Conservation (phyloP, 2,113 vertebrate species). For the Pagrus major region DNA sequence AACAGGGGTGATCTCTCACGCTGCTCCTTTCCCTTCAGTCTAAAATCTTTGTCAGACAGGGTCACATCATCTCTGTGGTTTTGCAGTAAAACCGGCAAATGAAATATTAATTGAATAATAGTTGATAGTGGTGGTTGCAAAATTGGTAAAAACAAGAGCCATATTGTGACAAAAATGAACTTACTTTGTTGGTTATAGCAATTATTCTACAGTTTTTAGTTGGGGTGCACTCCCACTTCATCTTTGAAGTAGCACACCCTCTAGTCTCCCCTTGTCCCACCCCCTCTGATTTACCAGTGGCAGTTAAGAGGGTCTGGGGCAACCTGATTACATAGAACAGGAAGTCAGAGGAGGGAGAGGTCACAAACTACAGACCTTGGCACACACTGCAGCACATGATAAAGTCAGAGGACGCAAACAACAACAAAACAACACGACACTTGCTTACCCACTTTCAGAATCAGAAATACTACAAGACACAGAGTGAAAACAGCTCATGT, state of each 20-base stretch:
- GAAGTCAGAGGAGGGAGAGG: constrained; percentile 82
- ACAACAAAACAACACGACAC: constrained; percentile 33
- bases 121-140: neutral
- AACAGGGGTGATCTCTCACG: neutral
- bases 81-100: neutral
- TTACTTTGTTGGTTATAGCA: neutral
- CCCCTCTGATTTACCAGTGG: constrained; percentile 66
- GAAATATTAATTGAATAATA: neutral
- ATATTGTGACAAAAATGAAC: neutral
- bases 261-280: constrained; percentile 24
- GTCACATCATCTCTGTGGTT: neutral
- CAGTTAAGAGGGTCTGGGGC: constrained; percentile 73
- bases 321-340: constrained; percentile 82
- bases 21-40: neutral
- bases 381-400: constrained; percentile 71
- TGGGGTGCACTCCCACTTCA: neutral
- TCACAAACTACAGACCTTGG: constrained; percentile 66
- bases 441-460: neutral
- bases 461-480: neutral
- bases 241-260: constrained; percentile 13
- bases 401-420: constrained; percentile 71
- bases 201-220: neutral
- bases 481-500: constrained; percentile 13
- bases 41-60: neutral
- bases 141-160: neutral